Base-by-base conservation (phyloP, 2,888 invertebrate genomes). In the Thysanoteuthis rhombus region DNA sequence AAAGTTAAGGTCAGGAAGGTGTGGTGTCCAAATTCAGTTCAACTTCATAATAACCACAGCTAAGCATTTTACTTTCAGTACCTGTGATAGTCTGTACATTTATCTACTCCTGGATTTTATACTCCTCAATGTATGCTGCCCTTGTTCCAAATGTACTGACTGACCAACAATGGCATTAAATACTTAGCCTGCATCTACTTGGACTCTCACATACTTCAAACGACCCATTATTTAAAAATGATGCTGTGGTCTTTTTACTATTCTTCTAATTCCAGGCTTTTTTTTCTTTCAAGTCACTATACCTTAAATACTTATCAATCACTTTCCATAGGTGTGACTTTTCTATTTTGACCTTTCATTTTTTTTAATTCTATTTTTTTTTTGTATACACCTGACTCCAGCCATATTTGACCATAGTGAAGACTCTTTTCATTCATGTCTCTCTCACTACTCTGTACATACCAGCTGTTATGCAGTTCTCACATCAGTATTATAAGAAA, bases 11-110 rank as follows among this genome's bases (percentile, higher is more conserved):
- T 75, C 75, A 75, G n/a, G n/a, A 75, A 75, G n/a, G 75, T 75
- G 75, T 75, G n/a, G 75, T 75, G 75, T 75, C 75, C 75, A n/a
- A 75, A 75, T n/a, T 75, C 75, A 75, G 75, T 75, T 75, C 75
- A 75, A 75, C 36, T 75, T 36, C 75, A n/a, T 75, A 75, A 36
- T n/a, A 75, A 75, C 75, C 75, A 75, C 75, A 75, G 75, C 75
- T 75, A 75, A 75, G 75, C 75, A 75, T 75, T 75, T 12, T 75
- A n/a, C 75, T 75, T 52, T 52, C 52, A 52, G 52, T 52, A 52
- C 52, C 75, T 75, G 75, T 75, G 75, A 75, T 75, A 75, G n/a
- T 75, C 75, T 75, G n/a, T 75, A 75, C 75, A n/a, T n/a, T 75
- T 36, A n/a, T 36, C n/a, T 75, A 36, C 16, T 75, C 16, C 75